Evolutionary conservation across 1,140 invertebrate genomes (phyloP), one percentile per base, ranked within the genome.

Genomic region (Dermatophagoides farinae): DNA sequence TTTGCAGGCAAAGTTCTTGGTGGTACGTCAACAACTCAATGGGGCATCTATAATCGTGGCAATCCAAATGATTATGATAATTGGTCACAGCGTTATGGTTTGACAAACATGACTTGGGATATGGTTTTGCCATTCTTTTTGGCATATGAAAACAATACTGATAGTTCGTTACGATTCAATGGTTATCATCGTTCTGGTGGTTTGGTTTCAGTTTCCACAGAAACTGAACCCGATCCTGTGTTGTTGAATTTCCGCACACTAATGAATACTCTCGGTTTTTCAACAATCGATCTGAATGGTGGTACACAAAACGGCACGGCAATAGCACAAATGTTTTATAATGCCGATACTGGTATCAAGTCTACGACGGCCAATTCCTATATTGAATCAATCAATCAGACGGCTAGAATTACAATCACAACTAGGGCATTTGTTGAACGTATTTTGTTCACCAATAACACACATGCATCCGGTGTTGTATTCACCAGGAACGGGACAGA

Each of bases 21-120:
- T 18, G 91, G 91, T n/a, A 85, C 85, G 39, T 89, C 86, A 50
- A 86, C 90, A 0, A 77, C 95, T 0, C 96, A 96, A 71, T 87
- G 87, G 0, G 90, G 92, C 87, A 79, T 92, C 12, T 95, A 96
- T 72, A 83, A 91, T 0, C 78, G 91, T 46, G 91, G 91, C 31
- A 91, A 95, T 68, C 80, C 82, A 12, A 80, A 77, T 46, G 91
- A 97, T 68, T 97, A 90, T 72, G 86, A 97, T 69, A 76, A 83
- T 12, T 96, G 91, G 91, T 88, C 49, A 6, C 20, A 23, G 6
- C 10, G 12, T 8, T 67, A 82, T 31, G 93, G 93, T 0, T 95
- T 95, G 66, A 78, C 78, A 0, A 76, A 75, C 39, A 77, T 82
- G 83, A 75, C 73, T 9, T 82, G 77, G 66, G 72, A 79, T 6